phyloP scores from a whole-genome alignment of 2,888 invertebrate genomes.

The Idaea straminata region DNA sequence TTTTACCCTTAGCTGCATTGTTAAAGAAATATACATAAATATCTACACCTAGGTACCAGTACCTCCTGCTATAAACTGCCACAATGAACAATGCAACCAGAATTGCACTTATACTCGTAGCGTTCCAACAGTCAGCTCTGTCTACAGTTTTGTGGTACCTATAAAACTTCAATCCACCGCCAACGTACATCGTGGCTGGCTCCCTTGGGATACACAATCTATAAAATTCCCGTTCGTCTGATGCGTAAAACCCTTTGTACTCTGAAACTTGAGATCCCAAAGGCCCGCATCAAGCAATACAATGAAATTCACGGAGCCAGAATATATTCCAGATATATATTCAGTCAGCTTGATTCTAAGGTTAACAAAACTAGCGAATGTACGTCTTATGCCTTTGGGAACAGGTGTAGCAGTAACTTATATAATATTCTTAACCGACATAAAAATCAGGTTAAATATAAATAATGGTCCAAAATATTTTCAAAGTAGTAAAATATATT shows the following conservation, averaged over 20 bases:
- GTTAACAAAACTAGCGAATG: constrained; percentile 25
- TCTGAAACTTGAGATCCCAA: constrained; percentile 40
- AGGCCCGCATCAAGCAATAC: constrained; percentile 40
- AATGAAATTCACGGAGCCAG: constrained; percentile 41
- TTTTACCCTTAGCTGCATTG: not conserved
- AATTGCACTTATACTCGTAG: constrained; percentile 13
- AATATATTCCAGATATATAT: constrained; percentile 37
- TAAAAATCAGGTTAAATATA: not conserved
- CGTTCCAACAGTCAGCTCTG: constrained; percentile 17
- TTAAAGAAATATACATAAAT: not conserved
- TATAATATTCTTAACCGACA: not conserved
- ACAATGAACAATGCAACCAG: not conserved
- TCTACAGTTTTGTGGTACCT: constrained; percentile 22
- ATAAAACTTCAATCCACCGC: constrained; percentile 37
- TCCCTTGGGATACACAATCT: constrained; percentile 47
- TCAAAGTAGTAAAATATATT: too few species aligned
- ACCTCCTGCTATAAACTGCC: not conserved
- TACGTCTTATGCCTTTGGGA: constrained; percentile 19
- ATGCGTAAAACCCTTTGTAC: constrained; percentile 50
- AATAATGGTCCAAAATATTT: too few species aligned
- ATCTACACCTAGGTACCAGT: not conserved
- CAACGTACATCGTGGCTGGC: constrained; percentile 28
- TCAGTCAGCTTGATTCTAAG: constrained; percentile 28
- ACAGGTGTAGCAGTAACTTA: constrained; percentile 18
- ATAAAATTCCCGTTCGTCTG: constrained; percentile 47